Evolutionary conservation across 2,797 vertebrate species (phyloP).

Genomic region (Xenopus petersii): DNA sequence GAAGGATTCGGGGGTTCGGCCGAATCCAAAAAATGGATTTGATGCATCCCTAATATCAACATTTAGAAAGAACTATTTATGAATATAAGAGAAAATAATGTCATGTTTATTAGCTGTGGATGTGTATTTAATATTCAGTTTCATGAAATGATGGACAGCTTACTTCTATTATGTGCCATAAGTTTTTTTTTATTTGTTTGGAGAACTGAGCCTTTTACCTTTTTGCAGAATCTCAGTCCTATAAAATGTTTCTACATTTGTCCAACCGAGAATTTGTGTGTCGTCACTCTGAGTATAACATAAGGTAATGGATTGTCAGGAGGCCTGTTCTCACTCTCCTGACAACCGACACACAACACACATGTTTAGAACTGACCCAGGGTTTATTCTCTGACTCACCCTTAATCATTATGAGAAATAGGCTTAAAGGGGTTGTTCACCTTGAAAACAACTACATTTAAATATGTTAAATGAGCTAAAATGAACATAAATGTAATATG

Average conservation of each 20-base stretch:
- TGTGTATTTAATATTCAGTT: no score
- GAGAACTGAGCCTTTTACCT: not conserved
- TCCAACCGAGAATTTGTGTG: conserved; percentile 51
- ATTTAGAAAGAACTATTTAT: no score
- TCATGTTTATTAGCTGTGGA: no score
- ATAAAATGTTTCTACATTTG: conserved; percentile 43
- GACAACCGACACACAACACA: conserved; percentile 60
- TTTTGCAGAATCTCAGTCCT: conserved; percentile 1
- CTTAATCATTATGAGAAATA: conserved; percentile 66
- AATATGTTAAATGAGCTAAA: no score
- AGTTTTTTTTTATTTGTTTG: not conserved
- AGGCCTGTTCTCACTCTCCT: conserved; percentile 70
- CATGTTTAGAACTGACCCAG: conserved; percentile 55
- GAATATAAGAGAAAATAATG: no score
- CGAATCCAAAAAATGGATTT: no score
- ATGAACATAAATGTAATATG: no score
- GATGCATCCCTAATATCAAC: no score
- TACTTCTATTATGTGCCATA: no score
- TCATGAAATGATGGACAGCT: no score
- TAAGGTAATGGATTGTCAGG: conserved; percentile 60
- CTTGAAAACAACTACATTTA: no score
- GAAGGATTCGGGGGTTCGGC: no score
- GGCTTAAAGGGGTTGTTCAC: conserved; percentile 42
- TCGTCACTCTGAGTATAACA: conserved; percentile 63
- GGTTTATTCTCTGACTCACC: conserved; percentile 61